phyloP scores from a whole-genome alignment of 2,113 vertebrate species.

The Hiodon tergisus region DNA sequence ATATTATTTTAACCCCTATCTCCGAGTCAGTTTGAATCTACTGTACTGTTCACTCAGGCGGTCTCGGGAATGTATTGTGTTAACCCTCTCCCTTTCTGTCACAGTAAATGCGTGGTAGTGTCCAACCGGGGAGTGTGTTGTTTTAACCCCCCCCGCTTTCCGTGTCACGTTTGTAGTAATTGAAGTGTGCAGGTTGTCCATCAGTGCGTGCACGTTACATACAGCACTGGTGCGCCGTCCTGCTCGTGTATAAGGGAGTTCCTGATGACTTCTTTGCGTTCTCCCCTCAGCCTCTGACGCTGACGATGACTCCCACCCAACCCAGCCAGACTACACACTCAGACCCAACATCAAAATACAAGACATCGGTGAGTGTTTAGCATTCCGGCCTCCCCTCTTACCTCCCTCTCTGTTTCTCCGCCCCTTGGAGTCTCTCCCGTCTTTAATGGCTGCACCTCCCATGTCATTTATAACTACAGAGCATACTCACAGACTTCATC shows the following conservation, averaged over 20 bases:
- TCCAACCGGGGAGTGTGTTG: slow-evolving; percentile 24
- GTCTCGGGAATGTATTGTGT: slow-evolving; percentile 48
- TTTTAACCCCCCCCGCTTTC: slow-evolving; percentile 30
- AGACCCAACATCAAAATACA: slow-evolving; percentile 88
- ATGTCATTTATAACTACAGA: too few relatives aligned
- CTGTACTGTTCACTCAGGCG: slow-evolving; percentile 49
- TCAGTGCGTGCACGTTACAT: slow-evolving; percentile 3
- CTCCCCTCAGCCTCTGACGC: slow-evolving; percentile 69
- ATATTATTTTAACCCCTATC: slow-evolving; percentile 36
- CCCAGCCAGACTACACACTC: slow-evolving; percentile 87
- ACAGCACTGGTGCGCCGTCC: slow-evolving; percentile 29
- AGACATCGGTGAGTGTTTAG: slow-evolving; percentile 77
- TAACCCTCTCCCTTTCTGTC: slow-evolving; percentile 44
- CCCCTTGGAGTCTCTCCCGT: background rate
- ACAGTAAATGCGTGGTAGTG: slow-evolving; percentile 31
- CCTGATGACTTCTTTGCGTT: slow-evolving; percentile 21
- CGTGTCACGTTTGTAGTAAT: slow-evolving; percentile 17
- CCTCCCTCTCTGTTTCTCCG: background rate
- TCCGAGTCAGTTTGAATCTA: slow-evolving; percentile 53
- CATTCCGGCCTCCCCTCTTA: background rate
- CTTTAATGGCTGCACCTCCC: too few relatives aligned
- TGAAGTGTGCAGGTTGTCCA: background rate
- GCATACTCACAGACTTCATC: too few relatives aligned
- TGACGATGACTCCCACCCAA: slow-evolving; percentile 77
- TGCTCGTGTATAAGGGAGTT: slow-evolving; percentile 24